Percentiles rank a stretch among this genome's conserved stretches.
These are phyloP conservation scores for Drosophila eohydei DNA, from an alignment of 2,888 invertebrate genomes.

Conservation along the genomic window DNA sequence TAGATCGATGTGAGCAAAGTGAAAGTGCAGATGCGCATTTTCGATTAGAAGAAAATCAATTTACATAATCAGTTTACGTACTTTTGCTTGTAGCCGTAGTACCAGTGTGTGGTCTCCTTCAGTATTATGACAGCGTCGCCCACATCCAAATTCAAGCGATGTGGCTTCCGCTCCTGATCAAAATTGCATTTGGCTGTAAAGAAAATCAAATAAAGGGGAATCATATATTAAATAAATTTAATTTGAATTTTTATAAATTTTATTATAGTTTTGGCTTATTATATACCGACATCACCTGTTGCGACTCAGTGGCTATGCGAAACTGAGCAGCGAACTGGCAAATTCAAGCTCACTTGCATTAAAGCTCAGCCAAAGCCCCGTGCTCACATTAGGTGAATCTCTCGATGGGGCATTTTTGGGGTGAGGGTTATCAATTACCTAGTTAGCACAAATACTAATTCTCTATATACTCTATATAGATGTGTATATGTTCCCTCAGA, in stretches of 20 bases:
- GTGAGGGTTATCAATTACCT: slow-evolving; percentile 77
- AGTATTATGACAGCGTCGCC: slow-evolving; percentile 84
- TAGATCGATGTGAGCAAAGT: slow-evolving; percentile 12
- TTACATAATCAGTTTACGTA: slow-evolving; percentile 70
- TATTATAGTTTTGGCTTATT: background rate
- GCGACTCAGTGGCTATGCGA: slow-evolving; percentile 26
- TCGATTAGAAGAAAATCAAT: slow-evolving; percentile 44
- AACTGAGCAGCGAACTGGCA: slow-evolving; percentile 35
- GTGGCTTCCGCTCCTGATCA: slow-evolving; percentile 83
- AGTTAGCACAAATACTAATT: slow-evolving; percentile 18
- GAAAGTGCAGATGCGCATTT: slow-evolving; percentile 40
- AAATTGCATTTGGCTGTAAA: slow-evolving; percentile 85
- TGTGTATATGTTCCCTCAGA: background rate
- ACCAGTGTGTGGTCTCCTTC: slow-evolving; percentile 84
- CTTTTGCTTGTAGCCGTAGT: slow-evolving; percentile 85
- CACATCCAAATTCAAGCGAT: slow-evolving; percentile 84
- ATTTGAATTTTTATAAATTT: background rate
- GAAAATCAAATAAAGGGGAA: slow-evolving; percentile 10
- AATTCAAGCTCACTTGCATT: slow-evolving; percentile 30
- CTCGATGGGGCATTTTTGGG: slow-evolving; percentile 37
- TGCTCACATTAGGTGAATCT: slow-evolving; percentile 7
- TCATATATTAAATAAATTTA: slow-evolving; percentile 6
- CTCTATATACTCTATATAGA: background rate
- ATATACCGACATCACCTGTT: slow-evolving; percentile 37
- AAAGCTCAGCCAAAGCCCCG: slow-evolving; percentile 24